Conservation (phyloP, 2,888 invertebrate genomes). For the Cephus rjabovi region DNA sequence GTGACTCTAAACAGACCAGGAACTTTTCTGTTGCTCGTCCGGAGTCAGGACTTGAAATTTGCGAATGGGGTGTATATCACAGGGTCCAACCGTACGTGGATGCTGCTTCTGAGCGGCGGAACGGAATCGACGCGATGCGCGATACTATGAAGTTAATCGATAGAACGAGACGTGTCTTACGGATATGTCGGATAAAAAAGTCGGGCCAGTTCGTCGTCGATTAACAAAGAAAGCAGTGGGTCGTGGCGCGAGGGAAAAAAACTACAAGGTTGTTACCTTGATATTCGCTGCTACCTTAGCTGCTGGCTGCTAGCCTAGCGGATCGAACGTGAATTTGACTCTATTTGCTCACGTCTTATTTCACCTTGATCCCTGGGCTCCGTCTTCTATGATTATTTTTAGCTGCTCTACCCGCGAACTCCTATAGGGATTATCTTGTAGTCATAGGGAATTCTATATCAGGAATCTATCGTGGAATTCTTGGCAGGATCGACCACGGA, state of each 20-base stretch:
- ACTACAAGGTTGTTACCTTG: constrained; percentile 10
- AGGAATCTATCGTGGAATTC: neutral
- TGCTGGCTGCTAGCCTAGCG: neutral
- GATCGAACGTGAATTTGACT: constrained; percentile 7
- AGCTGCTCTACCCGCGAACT: neutral
- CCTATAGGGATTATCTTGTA: neutral
- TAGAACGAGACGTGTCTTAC: constrained; percentile 7
- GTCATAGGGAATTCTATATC: neutral
- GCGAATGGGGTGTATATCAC: neutral
- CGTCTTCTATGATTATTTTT: neutral
- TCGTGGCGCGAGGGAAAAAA: constrained; percentile 8
- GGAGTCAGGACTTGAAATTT: neutral
- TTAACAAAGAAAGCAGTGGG: constrained; percentile 8
- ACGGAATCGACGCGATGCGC: neutral
- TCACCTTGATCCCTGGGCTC: neutral
- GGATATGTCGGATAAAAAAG: constrained; percentile 3
- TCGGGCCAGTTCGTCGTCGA: neutral
- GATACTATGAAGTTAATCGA: constrained; percentile 3
- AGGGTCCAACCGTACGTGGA: neutral
- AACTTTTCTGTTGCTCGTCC: neutral
- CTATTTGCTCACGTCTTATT: constrained; percentile 5
- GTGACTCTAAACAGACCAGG: neutral
- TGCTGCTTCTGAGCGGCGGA: neutral
- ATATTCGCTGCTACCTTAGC: neutral
- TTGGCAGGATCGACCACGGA: neutral